These are phyloP conservation scores for Hyalella azteca DNA, from an alignment of 2,888 invertebrate genomes.

Conservation along the genomic window DNA sequence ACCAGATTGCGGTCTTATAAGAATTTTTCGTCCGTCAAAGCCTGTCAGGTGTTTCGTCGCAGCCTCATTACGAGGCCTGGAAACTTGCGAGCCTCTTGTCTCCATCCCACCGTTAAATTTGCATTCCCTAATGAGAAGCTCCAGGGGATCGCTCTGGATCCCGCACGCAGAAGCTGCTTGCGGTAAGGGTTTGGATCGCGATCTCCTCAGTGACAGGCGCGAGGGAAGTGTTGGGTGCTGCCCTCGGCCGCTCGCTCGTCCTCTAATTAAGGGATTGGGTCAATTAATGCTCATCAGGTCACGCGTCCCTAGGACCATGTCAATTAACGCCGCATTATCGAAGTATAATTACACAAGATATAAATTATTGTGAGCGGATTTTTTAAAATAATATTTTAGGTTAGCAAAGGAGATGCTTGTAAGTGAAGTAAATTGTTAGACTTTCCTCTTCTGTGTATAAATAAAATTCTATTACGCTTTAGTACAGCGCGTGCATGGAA, in stretches of 20 bases:
- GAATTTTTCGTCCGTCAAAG: neutral
- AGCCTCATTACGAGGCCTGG: slow-evolving; percentile 4
- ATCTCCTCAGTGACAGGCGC: neutral
- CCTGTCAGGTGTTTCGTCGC: neutral
- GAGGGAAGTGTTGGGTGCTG: neutral
- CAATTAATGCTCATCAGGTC: neutral
- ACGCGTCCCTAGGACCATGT: too few species aligned
- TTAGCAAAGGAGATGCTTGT: too few species aligned
- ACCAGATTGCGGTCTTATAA: too few species aligned
- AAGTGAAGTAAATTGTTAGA: too few species aligned
- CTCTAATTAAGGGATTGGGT: neutral
- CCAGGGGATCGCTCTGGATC: slow-evolving; percentile 11
- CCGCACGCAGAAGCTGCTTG: neutral
- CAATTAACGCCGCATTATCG: too few species aligned
- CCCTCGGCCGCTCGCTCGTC: too few species aligned
- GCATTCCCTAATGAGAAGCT: slow-evolving; percentile 34
- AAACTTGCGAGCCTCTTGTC: slow-evolving; percentile 3
- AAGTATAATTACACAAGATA: too few species aligned
- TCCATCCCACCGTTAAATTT: slow-evolving; percentile 23
- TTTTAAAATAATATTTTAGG: too few species aligned
- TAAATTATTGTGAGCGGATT: too few species aligned
- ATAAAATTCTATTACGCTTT: too few species aligned
- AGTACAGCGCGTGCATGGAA: too few species aligned
- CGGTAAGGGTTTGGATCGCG: neutral
- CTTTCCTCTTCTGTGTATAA: too few species aligned